Conservation (phyloP, 2,888 invertebrate species). For the Macroteleia sp. region DNA sequence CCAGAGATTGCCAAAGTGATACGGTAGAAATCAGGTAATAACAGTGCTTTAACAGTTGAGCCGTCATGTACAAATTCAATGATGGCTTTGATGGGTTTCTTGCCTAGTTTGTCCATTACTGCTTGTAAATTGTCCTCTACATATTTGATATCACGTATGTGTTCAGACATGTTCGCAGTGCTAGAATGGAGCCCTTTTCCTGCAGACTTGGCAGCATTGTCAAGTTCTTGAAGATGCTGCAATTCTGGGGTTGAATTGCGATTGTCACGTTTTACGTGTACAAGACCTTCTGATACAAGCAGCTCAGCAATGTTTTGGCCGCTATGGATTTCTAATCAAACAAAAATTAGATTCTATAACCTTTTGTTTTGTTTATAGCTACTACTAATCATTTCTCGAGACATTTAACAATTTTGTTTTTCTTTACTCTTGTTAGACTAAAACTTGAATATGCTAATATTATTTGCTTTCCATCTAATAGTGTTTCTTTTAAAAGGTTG, state of each 20-base stretch:
- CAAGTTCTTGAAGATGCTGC: conserved; percentile 90
- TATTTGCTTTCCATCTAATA: too few relatives aligned
- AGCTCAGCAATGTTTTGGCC: conserved; percentile 95
- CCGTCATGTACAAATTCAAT: conserved; percentile 99
- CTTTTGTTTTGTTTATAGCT: too few relatives aligned
- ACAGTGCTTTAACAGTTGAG: conserved; percentile 95
- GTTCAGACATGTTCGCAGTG: conserved; percentile 83
- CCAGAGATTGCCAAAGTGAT: conserved; percentile 98
- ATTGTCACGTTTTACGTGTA: conserved; percentile 90
- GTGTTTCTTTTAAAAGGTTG: too few relatives aligned
- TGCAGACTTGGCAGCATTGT: conserved; percentile 94
- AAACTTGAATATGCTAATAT: too few relatives aligned
- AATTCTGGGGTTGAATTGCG: conserved; percentile 88
- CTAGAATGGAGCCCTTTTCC: conserved; percentile 94
- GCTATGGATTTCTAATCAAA: too few relatives aligned
- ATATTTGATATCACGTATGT: conserved; percentile 95
- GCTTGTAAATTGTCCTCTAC: conserved; percentile 92
- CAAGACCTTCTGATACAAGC: conserved; percentile 95
- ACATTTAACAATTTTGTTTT: too few relatives aligned
- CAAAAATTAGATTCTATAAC: too few relatives aligned
- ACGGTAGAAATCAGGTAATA: conserved; percentile 95
- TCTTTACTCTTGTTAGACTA: too few relatives aligned
- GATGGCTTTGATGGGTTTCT: conserved; percentile 95
- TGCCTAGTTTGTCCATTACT: conserved; percentile 93
- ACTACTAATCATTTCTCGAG: too few relatives aligned